These are phyloP conservation scores for Dione vanillae DNA, from an alignment of 2,888 invertebrate genomes.

Conservation along the genomic window DNA sequence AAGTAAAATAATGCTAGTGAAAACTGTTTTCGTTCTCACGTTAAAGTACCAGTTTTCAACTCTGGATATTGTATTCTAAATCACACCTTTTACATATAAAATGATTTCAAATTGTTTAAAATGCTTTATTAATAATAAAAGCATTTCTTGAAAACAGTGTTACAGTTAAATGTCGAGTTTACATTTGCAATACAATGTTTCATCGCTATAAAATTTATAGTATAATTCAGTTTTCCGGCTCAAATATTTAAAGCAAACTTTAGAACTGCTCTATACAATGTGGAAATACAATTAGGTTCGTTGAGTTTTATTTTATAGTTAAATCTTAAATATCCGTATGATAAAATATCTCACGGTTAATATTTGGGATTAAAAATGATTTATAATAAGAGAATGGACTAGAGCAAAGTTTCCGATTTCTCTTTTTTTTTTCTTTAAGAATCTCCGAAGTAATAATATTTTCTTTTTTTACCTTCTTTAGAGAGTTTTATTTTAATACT, in stretches of 20 bases:
- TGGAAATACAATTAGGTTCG: constrained; percentile 28
- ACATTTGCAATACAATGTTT: constrained; percentile 30
- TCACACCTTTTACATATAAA: neutral
- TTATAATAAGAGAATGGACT: neutral
- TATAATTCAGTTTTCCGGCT: constrained; percentile 31
- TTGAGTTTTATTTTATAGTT: constrained; percentile 25
- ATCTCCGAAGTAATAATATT: no score
- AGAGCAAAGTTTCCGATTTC: no score
- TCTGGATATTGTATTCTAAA: neutral
- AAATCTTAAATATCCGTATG: constrained; percentile 9
- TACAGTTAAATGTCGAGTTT: constrained; percentile 28
- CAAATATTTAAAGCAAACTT: constrained; percentile 29
- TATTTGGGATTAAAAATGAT: neutral
- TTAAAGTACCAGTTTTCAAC: neutral
- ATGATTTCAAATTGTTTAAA: neutral
- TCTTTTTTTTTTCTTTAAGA: no score
- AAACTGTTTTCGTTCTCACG: neutral
- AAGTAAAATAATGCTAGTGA: neutral
- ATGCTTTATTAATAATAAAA: constrained; percentile 18
- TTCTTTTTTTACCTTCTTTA: no score
- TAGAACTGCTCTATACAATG: constrained; percentile 24
- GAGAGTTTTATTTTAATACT: no score
- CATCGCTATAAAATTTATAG: constrained; percentile 31
- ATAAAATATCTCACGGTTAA: constrained; percentile 1
- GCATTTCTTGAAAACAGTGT: constrained; percentile 22